A percentile compares a stretch with the other conserved stretches of the same genome.
Evolutionary conservation across 53 echinoderm and acorn worm species (phyloP).

Genomic region (Glandiceps talaboti): DNA sequence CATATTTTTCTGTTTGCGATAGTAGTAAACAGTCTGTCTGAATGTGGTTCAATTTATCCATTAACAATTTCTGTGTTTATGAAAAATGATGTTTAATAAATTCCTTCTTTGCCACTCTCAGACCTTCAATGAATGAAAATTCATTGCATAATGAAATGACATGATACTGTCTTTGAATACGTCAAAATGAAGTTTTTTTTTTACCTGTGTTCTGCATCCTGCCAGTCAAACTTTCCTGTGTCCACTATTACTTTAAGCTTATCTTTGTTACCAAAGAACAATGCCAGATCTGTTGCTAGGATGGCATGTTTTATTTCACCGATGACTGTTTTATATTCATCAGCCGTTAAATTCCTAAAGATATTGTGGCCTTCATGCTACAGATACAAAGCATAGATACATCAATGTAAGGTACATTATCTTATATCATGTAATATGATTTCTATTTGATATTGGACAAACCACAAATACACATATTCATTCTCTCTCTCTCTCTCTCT

Average conservation of each 20-base stretch:
- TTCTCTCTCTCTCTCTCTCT: background rate
- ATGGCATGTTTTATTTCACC: conserved; percentile 82
- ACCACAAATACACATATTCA: background rate
- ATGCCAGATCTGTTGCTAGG: conserved; percentile 84
- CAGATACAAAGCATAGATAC: background rate
- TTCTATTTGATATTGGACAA: background rate
- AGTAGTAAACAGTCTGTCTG: too few species aligned
- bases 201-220: conserved; percentile 82
- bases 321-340: conserved; percentile 86
- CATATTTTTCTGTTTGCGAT: too few species aligned
- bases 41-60: too few species aligned
- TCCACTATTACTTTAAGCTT: conserved; percentile 75
- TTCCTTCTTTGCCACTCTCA: too few species aligned
- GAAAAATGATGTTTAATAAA: too few species aligned
- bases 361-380: conserved; percentile 97
- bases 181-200: too few species aligned
- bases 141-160: too few species aligned
- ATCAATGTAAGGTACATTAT: too few species aligned
- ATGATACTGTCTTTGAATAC: too few species aligned
- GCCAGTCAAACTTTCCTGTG: conserved; percentile 58
- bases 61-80: too few species aligned
- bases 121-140: too few species aligned
- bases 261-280: conserved; percentile 96
- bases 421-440: too few species aligned
- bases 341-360: conserved; percentile 87